phyloP scores from a whole-genome alignment of 1,140 invertebrate genomes.

The Zaprionus africanus region DNA sequence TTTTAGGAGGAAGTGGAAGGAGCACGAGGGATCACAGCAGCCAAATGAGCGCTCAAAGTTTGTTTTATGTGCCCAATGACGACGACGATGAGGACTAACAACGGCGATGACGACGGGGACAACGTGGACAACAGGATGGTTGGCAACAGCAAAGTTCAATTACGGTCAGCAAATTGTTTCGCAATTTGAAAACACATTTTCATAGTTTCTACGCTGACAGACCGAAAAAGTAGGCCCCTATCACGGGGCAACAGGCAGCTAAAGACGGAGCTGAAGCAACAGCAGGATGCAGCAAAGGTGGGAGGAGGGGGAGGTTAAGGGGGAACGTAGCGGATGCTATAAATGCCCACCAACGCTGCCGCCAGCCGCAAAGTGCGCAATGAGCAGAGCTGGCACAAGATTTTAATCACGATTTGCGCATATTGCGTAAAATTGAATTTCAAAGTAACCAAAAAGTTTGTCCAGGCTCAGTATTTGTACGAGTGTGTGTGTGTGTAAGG shows the following conservation, averaged over 20 bases:
- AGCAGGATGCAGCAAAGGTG: not conserved
- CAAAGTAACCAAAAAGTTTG: conserved; percentile 75
- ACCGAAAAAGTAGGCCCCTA: conserved; percentile 26
- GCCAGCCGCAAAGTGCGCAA: conserved; percentile 56
- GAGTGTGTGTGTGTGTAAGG: not conserved
- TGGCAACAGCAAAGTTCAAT: conserved; percentile 72
- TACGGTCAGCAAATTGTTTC: conserved; percentile 82
- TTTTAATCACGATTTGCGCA: conserved; percentile 82
- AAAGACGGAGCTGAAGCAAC: not conserved
- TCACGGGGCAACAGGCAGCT: conserved; percentile 3
- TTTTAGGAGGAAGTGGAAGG: conserved; percentile 15
- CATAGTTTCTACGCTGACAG: conserved; percentile 67
- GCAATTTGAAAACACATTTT: conserved; percentile 80
- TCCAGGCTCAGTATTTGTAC: conserved; percentile 21
- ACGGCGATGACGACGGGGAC: conserved; percentile 36
- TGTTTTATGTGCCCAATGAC: conserved; percentile 61
- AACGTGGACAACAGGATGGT: conserved; percentile 44
- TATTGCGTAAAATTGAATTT: conserved; percentile 83
- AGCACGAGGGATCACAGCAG: conserved; percentile 1
- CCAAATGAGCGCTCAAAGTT: conserved; percentile 52
- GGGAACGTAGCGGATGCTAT: not conserved
- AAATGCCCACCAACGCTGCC: conserved; percentile 9
- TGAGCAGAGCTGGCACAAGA: conserved; percentile 52
- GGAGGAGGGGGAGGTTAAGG: too few relatives aligned
- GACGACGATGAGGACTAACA: conserved; percentile 47